Evolutionary conservation across 2,888 invertebrate species (phyloP), one percentile per base, ranked within the genome.

Genomic region (Acanthosepion lycidas): DNA sequence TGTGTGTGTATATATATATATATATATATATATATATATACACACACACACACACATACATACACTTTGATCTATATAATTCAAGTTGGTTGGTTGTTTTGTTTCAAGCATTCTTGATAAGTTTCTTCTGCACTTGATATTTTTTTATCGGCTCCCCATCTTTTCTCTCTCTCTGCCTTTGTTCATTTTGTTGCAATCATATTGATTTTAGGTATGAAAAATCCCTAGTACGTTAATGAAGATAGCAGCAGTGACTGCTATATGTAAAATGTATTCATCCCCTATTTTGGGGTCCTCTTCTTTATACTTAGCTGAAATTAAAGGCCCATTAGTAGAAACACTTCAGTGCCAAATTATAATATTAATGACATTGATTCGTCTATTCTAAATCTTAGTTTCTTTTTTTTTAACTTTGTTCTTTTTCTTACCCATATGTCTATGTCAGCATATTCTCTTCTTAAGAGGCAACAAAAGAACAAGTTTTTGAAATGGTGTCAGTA

Each of bases 121-220:
- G 78, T 78, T n/a, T 33, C 3, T 78, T 15, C 33, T n/a, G 5
- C 78, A 78, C n/a, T 78, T 78, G 28, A 78, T 78, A n/a, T 78
- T 78, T 49, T 51, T 12, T 92, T 49, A 23, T 49, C 8, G 48
- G 49, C 5, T 53, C 9, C 48, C 48, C 9, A 20, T 9, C 1
- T 26, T 51, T 28, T 33, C 49, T 92, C 28, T 23, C 51, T 28
- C 26, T 51, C 15, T 93, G 6, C 1, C 28, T 93, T 20, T 93
- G 18, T 51, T 26, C 48, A n/a, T 33, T 78, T 78, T 78, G n/a
- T 78, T n/a, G 78, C 78, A n/a, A n/a, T 78, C n/a, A 78, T 78
- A 78, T 78, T 78, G 78, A 78, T 78, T 78, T 78, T 78, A 78
- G n/a, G 78, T n/a, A 78, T n/a, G 20, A 78, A 78, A 78, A 78